Evolutionary conservation across 2,113 vertebrate genomes (phyloP).

Genomic region (Carollia perspicillata): DNA sequence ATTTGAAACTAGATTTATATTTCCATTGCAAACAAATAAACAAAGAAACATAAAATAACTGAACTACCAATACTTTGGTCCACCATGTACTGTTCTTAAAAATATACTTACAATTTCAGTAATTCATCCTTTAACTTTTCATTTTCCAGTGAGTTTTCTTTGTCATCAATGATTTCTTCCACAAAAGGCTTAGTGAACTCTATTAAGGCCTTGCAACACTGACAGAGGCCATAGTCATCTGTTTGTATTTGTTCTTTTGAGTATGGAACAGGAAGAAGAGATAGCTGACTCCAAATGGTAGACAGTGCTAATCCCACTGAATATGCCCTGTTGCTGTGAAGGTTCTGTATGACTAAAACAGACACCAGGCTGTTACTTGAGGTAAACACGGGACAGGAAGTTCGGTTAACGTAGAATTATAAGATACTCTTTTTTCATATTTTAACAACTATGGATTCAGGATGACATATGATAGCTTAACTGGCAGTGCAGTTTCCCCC

Average conservation of each 20-base stretch:
- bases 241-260: slow-evolving; percentile 87
- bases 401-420: background rate
- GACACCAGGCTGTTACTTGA: slow-evolving; percentile 49
- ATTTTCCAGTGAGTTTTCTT: slow-evolving; percentile 70
- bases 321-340: slow-evolving; percentile 85
- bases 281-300: slow-evolving; percentile 88
- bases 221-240: slow-evolving; percentile 87
- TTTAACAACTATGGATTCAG: background rate
- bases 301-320: slow-evolving; percentile 87
- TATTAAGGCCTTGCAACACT: slow-evolving; percentile 86
- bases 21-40: background rate
- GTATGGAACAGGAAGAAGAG: slow-evolving; percentile 91
- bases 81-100: background rate
- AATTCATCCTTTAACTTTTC: slow-evolving; percentile 88
- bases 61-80: background rate
- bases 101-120: slow-evolving; percentile 90
- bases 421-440: background rate
- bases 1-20: background rate
- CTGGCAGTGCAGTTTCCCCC: background rate
- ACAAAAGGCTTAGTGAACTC: slow-evolving; percentile 88
- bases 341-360: slow-evolving; percentile 86
- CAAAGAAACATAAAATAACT: slow-evolving; percentile 4
- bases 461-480: background rate
- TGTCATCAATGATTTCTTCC: slow-evolving; percentile 82
- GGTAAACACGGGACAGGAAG: background rate